phyloP scores from a whole-genome alignment of 2,797 vertebrate genomes.

The Avahi laniger region DNA sequence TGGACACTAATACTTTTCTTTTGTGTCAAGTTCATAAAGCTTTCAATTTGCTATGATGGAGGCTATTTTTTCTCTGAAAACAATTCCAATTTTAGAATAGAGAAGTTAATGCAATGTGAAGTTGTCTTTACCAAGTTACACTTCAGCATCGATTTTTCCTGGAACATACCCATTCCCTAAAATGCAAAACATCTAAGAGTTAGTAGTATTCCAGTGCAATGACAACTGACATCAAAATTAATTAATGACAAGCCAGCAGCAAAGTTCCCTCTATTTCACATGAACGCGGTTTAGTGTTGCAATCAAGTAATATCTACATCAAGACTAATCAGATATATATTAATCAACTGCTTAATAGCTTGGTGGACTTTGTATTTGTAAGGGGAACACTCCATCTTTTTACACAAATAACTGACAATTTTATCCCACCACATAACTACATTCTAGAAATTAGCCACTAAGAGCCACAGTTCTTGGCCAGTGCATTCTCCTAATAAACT shows the following conservation, averaged over 20 bases:
- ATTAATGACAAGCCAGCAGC: slow-evolving; percentile 40
- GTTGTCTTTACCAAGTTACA: slow-evolving; percentile 45
- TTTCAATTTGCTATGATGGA: slow-evolving; percentile 1
- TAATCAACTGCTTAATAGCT: slow-evolving; percentile 39
- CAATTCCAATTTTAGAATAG: slow-evolving; percentile 35
- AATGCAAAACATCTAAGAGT: neutral
- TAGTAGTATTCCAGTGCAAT: neutral
- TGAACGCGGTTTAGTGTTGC: neutral
- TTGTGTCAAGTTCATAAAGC: neutral
- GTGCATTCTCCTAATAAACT: neutral
- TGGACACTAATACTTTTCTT: neutral
- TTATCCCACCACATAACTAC: neutral
- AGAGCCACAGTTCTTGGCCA: neutral
- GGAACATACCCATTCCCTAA: neutral
- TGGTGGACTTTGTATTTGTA: neutral
- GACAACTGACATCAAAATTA: slow-evolving; percentile 44
- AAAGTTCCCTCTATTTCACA: slow-evolving; percentile 36
- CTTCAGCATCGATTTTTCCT: slow-evolving; percentile 18
- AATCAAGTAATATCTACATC: neutral
- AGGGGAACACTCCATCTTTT: neutral
- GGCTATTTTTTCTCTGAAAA: neutral
- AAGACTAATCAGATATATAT: slow-evolving; percentile 40
- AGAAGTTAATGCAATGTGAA: neutral
- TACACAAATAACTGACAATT: slow-evolving; percentile 15
- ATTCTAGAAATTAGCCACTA: neutral